Evolutionary conservation across 2,888 invertebrate genomes (phyloP).

Genomic region (Dasypolia templi): DNA sequence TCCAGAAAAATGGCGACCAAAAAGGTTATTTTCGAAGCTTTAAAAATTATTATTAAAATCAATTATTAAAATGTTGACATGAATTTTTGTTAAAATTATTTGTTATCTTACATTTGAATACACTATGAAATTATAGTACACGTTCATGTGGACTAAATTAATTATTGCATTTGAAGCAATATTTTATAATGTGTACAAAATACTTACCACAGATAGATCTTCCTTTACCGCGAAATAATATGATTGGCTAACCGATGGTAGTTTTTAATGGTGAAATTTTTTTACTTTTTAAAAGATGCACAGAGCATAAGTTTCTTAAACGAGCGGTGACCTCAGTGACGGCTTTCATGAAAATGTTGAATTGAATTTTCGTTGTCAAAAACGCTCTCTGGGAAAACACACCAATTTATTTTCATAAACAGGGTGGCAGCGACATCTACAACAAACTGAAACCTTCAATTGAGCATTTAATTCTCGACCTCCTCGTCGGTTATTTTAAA

Average conservation of each 20-base stretch:
- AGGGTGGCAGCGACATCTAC: too few relatives aligned
- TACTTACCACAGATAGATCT: neutral
- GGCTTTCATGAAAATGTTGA: too few relatives aligned
- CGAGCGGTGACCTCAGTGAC: too few relatives aligned
- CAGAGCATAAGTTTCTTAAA: too few relatives aligned
- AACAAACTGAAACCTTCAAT: too few relatives aligned
- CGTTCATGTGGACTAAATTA: neutral
- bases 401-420: too few relatives aligned
- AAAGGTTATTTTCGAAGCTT: conserved; percentile 5
- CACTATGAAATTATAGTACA: conserved; percentile 26
- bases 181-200: neutral
- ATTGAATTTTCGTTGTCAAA: too few relatives aligned
- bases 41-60: conserved; percentile 7
- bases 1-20: conserved; percentile 26
- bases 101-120: conserved; percentile 18
- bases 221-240: neutral
- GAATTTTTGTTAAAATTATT: conserved; percentile 20
- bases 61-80: conserved; percentile 33
- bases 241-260: neutral
- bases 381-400: too few relatives aligned
- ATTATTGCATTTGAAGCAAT: conserved; percentile 5
- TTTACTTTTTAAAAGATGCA: too few relatives aligned
- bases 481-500: too few relatives aligned
- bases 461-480: too few relatives aligned
- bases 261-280: too few relatives aligned